These are phyloP conservation scores for Sakesphorus luctuosus DNA, from an alignment of 2,113 vertebrate species.

Conservation along the genomic window DNA sequence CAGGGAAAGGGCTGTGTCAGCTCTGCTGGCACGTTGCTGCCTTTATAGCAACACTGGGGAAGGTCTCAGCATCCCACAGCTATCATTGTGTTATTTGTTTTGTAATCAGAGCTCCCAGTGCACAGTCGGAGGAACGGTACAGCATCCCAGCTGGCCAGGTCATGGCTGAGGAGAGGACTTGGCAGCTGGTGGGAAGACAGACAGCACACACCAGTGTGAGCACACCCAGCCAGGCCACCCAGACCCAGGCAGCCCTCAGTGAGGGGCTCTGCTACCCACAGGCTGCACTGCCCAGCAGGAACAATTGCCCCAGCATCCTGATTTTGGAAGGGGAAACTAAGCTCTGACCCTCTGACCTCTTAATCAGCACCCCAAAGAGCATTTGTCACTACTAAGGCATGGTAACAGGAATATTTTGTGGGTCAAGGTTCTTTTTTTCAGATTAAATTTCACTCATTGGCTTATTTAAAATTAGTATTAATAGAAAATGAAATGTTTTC, in stretches of 20 bases:
- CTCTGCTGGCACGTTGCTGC: background rate
- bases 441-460: background rate
- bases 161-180: background rate
- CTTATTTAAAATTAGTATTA: background rate
- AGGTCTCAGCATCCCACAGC: background rate
- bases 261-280: background rate
- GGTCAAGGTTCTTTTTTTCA: background rate
- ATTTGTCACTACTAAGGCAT: background rate
- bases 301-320: accelerated
- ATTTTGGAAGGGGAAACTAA: background rate
- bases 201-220: background rate
- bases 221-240: background rate
- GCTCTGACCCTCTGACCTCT: background rate
- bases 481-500: background rate
- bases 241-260: background rate
- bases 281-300: background rate
- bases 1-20: background rate
- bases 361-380: too few relatives aligned
- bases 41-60: background rate
- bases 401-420: background rate
- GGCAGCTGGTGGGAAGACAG: background rate
- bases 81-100: background rate
- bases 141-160: too few relatives aligned
- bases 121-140: accelerated
- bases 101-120: background rate